Conservation (phyloP, 2,888 invertebrate genomes). For the Aleiodes leptofemur region DNA sequence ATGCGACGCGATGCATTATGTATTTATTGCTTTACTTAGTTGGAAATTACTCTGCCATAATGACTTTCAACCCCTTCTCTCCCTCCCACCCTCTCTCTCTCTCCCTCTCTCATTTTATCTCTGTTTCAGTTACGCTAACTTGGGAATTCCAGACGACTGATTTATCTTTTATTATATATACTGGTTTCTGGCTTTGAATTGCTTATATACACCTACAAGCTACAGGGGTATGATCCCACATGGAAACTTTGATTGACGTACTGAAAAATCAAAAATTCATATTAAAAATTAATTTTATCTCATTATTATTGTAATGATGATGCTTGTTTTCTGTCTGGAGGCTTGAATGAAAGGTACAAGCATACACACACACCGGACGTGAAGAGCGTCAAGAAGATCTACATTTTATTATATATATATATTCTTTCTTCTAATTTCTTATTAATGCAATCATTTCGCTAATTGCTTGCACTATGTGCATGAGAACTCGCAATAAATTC, state of each 20-base stretch:
- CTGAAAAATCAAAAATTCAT: conserved; percentile 18
- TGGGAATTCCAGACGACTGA: conserved; percentile 65
- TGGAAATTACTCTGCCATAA: conserved; percentile 72
- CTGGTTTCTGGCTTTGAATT: conserved; percentile 53
- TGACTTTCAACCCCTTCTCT: conserved; percentile 62
- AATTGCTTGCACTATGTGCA: conserved; percentile 65
- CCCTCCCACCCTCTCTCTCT: conserved; percentile 7
- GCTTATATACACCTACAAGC: conserved; percentile 7
- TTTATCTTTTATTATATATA: conserved; percentile 59
- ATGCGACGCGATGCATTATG: conserved; percentile 71
- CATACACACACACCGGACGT: conserved; percentile 41
- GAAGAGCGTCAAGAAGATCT: conserved; percentile 60
- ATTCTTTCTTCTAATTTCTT: conserved; percentile 43
- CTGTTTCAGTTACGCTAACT: conserved; percentile 58
- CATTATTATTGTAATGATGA: conserved; percentile 5
- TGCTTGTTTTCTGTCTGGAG: background rate
- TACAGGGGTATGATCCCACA: background rate
- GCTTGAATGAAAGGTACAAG: conserved; percentile 10
- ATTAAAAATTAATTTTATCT: conserved; percentile 12
- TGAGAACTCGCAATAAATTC: conserved; percentile 66
- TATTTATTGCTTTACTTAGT: conserved; percentile 73
- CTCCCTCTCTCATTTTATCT: conserved; percentile 10
- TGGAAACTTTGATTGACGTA: conserved; percentile 16
- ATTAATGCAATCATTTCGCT: conserved; percentile 64
- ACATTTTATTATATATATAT: conserved; percentile 54